Evolutionary conservation across 2,888 invertebrate genomes (phyloP).

Genomic region (Chymomyza amoena): DNA sequence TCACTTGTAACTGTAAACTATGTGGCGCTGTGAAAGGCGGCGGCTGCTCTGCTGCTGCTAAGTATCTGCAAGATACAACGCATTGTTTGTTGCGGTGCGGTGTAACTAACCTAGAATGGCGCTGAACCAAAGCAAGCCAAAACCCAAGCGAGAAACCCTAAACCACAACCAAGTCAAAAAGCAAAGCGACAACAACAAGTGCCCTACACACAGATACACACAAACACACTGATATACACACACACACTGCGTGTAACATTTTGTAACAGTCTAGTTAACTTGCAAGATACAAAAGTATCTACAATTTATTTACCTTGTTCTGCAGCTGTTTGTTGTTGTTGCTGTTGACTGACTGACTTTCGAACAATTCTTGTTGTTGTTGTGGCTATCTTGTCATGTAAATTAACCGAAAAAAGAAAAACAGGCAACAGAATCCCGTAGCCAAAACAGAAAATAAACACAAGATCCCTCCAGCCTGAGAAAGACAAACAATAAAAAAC

Average conservation of each 20-base stretch:
- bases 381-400: slow-evolving; percentile 59
- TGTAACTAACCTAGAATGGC: slow-evolving; percentile 69
- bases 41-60: slow-evolving; percentile 35
- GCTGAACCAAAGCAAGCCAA: slow-evolving; percentile 55
- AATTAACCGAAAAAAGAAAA: slow-evolving; percentile 61
- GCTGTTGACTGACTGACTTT: slow-evolving; percentile 61
- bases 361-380: slow-evolving; percentile 30
- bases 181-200: slow-evolving; percentile 4
- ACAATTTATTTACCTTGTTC: slow-evolving; percentile 45
- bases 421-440: background rate
- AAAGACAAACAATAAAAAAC: slow-evolving; percentile 58
- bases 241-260: background rate
- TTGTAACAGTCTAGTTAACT: slow-evolving; percentile 72
- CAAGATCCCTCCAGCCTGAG: slow-evolving; percentile 49
- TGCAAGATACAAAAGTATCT: slow-evolving; percentile 55
- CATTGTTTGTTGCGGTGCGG: slow-evolving; percentile 40
- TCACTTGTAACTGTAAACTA: slow-evolving; percentile 47
- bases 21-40: slow-evolving; percentile 42
- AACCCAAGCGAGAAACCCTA: background rate
- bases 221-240: slow-evolving; percentile 23
- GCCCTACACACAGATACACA: slow-evolving; percentile 1
- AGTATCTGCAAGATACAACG: slow-evolving; percentile 32
- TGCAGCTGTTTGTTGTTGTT: slow-evolving; percentile 21
- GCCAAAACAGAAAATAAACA: background rate
- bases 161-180: background rate